A percentile compares a stretch with the other conserved stretches of the same genome.
Conservation (phyloP, 2,797 vertebrate genomes). For the Lithobates sylvaticus region DNA sequence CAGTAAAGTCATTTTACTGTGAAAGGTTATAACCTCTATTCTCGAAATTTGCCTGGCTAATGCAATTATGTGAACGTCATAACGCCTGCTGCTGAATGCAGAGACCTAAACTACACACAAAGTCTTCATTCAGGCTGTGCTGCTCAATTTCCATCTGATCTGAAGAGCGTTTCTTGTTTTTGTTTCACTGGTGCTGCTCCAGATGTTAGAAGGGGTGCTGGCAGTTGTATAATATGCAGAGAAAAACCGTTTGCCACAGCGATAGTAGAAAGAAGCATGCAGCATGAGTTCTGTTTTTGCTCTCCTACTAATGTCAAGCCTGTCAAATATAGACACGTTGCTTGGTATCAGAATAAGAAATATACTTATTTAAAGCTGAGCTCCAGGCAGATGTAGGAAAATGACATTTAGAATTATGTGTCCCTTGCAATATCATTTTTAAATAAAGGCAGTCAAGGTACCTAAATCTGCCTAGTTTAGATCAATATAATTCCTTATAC, state of each 20-base stretch:
- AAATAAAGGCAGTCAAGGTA: neutral
- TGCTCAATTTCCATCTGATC: conserved; percentile 25
- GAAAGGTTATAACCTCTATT: conserved; percentile 14
- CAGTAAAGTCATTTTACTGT: neutral
- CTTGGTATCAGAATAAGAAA: neutral
- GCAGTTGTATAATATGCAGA: conserved; percentile 11
- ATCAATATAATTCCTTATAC: neutral
- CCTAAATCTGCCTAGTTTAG: neutral
- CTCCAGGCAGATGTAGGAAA: neutral
- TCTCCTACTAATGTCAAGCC: neutral
- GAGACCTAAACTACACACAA: neutral
- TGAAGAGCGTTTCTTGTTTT: conserved; percentile 23
- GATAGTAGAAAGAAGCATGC: neutral
- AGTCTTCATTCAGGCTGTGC: conserved; percentile 7
- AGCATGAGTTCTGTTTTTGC: neutral
- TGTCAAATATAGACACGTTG: conserved; percentile 7
- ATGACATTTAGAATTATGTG: neutral
- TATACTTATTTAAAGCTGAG: neutral
- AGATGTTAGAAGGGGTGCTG: neutral
- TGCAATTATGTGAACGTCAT: neutral
- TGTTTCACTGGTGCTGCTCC: neutral
- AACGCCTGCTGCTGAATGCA: neutral
- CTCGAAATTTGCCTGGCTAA: neutral
- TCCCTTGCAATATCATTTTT: neutral
- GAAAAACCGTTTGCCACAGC: neutral